phyloP scores from a whole-genome alignment of 2,113 vertebrate genomes.

The Bubo scandiacus region DNA sequence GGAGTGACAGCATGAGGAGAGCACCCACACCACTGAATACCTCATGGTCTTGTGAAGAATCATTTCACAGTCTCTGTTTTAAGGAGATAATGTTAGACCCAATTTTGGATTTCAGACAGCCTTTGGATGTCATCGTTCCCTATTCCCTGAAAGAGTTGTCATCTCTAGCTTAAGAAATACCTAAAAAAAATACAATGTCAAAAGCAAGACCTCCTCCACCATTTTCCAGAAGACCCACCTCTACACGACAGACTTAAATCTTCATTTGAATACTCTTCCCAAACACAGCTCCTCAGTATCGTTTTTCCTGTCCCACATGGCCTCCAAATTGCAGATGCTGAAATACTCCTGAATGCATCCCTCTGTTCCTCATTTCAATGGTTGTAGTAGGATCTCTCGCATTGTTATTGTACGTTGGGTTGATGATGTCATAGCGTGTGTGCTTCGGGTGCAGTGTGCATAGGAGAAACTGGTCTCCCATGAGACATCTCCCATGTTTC shows the following conservation, averaged over 20 bases:
- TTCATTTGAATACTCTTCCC: not conserved
- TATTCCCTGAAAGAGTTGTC: not conserved
- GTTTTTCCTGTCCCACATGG: not conserved
- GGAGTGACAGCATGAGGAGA: not conserved
- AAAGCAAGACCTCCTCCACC: not conserved
- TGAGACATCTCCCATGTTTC: not conserved
- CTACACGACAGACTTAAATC: not conserved
- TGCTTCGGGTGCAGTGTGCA: not conserved
- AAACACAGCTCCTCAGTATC: not conserved
- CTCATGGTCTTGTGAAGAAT: not conserved
- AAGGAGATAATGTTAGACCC: not conserved
- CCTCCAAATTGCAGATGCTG: not conserved
- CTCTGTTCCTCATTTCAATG: not conserved
- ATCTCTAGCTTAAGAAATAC: not conserved
- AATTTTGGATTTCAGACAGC: not conserved
- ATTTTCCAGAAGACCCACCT: not conserved
- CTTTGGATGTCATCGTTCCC: not conserved
- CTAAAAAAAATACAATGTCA: not conserved
- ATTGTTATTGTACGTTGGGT: accelerated
- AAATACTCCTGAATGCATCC: not conserved
- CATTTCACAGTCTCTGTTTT: not conserved
- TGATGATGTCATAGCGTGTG: not conserved
- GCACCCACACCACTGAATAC: not conserved
- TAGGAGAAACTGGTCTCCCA: not conserved
- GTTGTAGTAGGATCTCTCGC: not conserved